Evolutionary conservation across 2,888 invertebrate genomes (phyloP).

Genomic region (Diachrysia chrysitis): DNA sequence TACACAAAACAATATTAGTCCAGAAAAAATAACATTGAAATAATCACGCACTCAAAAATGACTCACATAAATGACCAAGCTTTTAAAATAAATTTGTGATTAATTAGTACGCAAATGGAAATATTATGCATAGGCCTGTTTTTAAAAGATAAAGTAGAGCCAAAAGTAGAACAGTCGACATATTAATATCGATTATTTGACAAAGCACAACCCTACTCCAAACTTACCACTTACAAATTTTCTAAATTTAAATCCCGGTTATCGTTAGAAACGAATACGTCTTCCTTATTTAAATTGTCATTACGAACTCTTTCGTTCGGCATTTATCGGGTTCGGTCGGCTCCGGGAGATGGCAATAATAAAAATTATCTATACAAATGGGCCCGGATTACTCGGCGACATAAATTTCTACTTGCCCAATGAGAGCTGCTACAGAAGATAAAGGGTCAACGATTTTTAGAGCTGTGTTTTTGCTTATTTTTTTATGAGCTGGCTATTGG

Average conservation of each 20-base stretch:
- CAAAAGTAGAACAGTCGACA: background rate
- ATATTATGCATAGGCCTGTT: background rate
- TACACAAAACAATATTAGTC: background rate
- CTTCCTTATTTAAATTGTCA: constrained; percentile 89
- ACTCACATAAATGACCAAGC: background rate
- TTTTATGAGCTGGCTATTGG: constrained; percentile 49
- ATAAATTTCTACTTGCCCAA: constrained; percentile 88
- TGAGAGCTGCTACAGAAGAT: constrained; percentile 84
- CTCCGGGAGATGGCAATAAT: constrained; percentile 88
- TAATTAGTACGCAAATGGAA: constrained; percentile 5
- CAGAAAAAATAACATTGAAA: background rate
- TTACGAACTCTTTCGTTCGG: constrained; percentile 88
- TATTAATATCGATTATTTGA: constrained; percentile 32
- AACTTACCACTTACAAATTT: constrained; percentile 78
- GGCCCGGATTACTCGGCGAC: constrained; percentile 87
- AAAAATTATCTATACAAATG: constrained; percentile 90
- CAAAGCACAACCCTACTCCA: constrained; percentile 70
- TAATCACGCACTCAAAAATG: background rate
- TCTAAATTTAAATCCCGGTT: constrained; percentile 78
- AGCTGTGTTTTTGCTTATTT: constrained; percentile 75
- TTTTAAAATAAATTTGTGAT: constrained; percentile 1
- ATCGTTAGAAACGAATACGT: constrained; percentile 87
- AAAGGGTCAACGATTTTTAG: constrained; percentile 88
- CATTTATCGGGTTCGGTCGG: constrained; percentile 85
- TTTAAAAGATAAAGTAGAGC: background rate